Evolutionary conservation across 2,113 vertebrate species (phyloP), one percentile per base, ranked within the genome.

Genomic region (Calcarius ornatus): DNA sequence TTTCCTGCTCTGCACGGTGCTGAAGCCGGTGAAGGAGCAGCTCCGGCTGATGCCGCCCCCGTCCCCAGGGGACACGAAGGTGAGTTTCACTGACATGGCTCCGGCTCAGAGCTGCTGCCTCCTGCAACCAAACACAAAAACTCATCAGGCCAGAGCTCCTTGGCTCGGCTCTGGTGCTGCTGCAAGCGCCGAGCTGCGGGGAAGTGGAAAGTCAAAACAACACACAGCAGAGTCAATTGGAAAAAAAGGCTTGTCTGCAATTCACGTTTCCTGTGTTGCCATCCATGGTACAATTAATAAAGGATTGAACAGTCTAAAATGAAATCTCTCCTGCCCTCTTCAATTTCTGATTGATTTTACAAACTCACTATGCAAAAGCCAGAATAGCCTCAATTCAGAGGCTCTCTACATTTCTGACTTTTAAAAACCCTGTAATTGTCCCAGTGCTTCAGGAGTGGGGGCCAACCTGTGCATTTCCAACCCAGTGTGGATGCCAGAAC

Each of bases 11-110:
- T 98, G 98, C 11, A 97, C n/a, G 0, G 96, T 97, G 95, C 98
- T 97, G 96, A 98, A 98, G 21, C 98, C 98, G 0, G 98, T 98
- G 33, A 98, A 98, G 93, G 98, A 98, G 69, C 97, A 97, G 23
- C 98, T 98, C 73, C 98, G 97, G 85, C 97, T 98, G 96, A 98
- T 94, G 9, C 92, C 92, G 15, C 92, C 97, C n/a, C 98, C 97
- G 1, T 98, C 98, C 57, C 97, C 95, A 0, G 98, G 94, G 77
- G 98, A 98, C 86, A 97, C 96, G 37, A 98, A 98, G 1, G 97
- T 98, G 89, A 98, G 85, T 38, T 98, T 97, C 90, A 98, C 98
- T 0, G 98, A 98, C 98, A 98, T 98, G 96, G 53, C 23, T 70
- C 61, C 53, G 28, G 5, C 23, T 28, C 83, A 85, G 66, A 1